These are phyloP conservation scores for Potorous gilbertii DNA, from an alignment of 2,797 vertebrate genomes.

Conservation along the genomic window DNA sequence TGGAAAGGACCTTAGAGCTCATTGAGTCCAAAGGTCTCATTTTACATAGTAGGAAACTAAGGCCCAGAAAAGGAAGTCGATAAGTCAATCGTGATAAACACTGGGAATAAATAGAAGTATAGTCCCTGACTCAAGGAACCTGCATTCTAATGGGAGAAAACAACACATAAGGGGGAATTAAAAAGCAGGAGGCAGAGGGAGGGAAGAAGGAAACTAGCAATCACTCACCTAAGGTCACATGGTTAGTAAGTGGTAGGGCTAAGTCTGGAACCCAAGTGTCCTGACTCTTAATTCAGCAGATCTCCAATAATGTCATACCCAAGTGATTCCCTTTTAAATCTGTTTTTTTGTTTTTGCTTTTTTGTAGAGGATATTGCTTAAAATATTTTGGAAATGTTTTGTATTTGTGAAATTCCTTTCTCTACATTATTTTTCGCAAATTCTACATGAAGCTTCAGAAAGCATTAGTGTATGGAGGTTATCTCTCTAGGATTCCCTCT, in stretches of 20 bases:
- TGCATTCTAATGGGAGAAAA: neutral
- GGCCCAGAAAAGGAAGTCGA: neutral
- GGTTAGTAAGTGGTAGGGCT: neutral
- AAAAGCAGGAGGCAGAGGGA: neutral
- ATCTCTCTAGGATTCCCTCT: neutral
- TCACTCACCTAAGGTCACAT: neutral
- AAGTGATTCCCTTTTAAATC: neutral
- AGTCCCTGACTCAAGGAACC: neutral
- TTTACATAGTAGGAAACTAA: neutral
- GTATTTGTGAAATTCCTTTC: slow-evolving; percentile 22
- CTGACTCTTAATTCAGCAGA: neutral
- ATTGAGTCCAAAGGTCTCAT: neutral
- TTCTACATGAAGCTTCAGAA: neutral
- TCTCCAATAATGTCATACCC: neutral
- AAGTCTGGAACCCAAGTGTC: neutral
- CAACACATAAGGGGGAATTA: neutral
- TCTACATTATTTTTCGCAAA: slow-evolving; percentile 16
- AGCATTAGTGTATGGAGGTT: neutral
- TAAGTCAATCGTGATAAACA: neutral
- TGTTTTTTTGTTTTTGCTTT: slow-evolving; percentile 33
- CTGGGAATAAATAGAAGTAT: neutral
- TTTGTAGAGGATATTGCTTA: slow-evolving; percentile 1
- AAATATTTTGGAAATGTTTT: slow-evolving; percentile 18
- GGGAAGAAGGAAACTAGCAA: neutral
- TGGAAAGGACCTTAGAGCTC: neutral